Evolutionary conservation across 2,797 vertebrate genomes (phyloP).

Genomic region (Galago senegalensis): DNA sequence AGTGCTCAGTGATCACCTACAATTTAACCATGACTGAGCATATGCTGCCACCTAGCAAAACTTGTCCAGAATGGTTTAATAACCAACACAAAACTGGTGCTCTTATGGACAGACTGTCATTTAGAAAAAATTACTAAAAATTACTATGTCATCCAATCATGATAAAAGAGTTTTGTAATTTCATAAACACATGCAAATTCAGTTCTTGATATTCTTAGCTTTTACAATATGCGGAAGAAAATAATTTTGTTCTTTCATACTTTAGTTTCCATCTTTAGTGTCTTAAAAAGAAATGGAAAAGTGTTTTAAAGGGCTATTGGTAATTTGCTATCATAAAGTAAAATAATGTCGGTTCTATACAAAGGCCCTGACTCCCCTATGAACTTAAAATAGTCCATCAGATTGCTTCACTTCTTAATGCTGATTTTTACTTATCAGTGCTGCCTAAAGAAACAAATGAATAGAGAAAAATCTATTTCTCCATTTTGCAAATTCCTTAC

Average conservation of each 20-base stretch:
- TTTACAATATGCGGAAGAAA: slow-evolving; percentile 3
- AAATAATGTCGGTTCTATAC: neutral
- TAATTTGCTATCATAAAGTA: slow-evolving; percentile 36
- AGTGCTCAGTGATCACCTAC: neutral
- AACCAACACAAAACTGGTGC: slow-evolving; percentile 7
- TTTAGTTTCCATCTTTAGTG: slow-evolving; percentile 9
- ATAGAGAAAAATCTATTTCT: neutral
- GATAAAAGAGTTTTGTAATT: neutral
- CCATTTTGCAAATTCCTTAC: neutral
- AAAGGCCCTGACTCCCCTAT: neutral
- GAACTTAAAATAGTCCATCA: neutral
- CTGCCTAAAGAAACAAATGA: slow-evolving; percentile 8
- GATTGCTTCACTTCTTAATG: neutral
- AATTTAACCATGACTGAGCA: slow-evolving; percentile 67
- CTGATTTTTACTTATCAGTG: neutral
- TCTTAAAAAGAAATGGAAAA: neutral
- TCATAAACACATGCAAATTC: neutral
- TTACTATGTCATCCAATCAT: neutral
- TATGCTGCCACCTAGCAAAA: slow-evolving; percentile 89
- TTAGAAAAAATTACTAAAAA: slow-evolving; percentile 46
- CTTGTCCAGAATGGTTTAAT: slow-evolving; percentile 68
- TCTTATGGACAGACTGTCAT: neutral
- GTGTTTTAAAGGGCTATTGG: neutral
- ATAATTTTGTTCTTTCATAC: neutral
- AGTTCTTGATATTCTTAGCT: slow-evolving; percentile 20